These are phyloP conservation scores for Heliothis subflexa DNA, from an alignment of 1,140 invertebrate species.

Conservation along the genomic window DNA sequence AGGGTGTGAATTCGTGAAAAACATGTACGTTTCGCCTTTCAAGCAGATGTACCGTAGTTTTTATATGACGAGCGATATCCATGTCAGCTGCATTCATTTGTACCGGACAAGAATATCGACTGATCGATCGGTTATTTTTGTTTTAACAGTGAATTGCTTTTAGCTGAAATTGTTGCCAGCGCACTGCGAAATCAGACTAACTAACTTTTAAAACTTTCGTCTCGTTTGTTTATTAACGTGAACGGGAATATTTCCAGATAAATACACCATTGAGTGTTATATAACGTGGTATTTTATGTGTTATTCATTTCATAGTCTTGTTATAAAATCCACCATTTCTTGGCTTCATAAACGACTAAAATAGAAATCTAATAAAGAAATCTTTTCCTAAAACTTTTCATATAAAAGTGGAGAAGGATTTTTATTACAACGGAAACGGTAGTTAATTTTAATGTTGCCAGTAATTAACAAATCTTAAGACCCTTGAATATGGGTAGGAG, in stretches of 20 bases:
- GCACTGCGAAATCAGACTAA: not conserved
- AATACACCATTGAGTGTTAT: too few relatives aligned
- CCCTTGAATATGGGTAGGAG: slow-evolving; percentile 72
- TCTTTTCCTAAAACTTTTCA: slow-evolving; percentile 47
- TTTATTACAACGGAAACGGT: slow-evolving; percentile 63
- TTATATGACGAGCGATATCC: not conserved
- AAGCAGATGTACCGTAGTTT: slow-evolving; percentile 24
- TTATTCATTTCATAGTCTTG: not conserved
- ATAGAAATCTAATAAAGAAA: slow-evolving; percentile 37
- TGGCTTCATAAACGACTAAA: slow-evolving; percentile 34
- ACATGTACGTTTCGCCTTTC: slow-evolving; percentile 47
- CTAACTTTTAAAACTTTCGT: not conserved
- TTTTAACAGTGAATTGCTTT: not conserved
- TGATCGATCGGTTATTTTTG: slow-evolving; percentile 6
- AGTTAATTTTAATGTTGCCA: slow-evolving; percentile 80
- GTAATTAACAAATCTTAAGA: slow-evolving; percentile 82
- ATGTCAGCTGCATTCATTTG: slow-evolving; percentile 18
- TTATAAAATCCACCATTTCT: not conserved
- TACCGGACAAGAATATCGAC: not conserved
- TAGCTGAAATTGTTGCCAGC: not conserved
- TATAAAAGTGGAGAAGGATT: slow-evolving; percentile 55
- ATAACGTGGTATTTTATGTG: too few relatives aligned
- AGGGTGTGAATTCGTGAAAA: slow-evolving; percentile 50
- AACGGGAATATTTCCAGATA: too few relatives aligned
- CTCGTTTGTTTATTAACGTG: too few relatives aligned